Conservation (phyloP, 2,797 vertebrate genomes). For the Meriones psammophilus region DNA sequence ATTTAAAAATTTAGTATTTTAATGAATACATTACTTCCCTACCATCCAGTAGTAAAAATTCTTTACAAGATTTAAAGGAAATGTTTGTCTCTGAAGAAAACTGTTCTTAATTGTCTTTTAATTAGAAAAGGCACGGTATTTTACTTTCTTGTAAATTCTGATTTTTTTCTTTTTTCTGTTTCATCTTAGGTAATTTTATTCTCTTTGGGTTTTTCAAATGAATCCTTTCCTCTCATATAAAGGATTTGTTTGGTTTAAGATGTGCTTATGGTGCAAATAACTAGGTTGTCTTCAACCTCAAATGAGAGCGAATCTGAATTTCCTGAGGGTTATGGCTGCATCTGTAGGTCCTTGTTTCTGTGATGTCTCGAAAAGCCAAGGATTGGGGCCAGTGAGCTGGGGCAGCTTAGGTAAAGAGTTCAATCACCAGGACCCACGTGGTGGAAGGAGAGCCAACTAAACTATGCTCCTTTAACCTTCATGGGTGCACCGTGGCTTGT, state of each 20-base stretch:
- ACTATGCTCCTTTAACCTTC: background rate
- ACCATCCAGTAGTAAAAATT: background rate
- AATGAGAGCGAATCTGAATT: constrained; percentile 26
- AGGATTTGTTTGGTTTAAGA: background rate
- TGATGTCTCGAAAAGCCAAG: background rate
- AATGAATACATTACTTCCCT: background rate
- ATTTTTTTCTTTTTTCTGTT: constrained; percentile 37
- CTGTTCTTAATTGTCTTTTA: constrained; percentile 49
- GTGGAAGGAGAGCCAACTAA: background rate
- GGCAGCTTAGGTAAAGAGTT: background rate
- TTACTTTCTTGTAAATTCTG: constrained; percentile 35
- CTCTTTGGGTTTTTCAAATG: constrained; percentile 50
- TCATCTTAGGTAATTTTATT: constrained; percentile 46
- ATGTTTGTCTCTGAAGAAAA: constrained; percentile 33
- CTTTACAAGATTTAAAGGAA: constrained; percentile 41
- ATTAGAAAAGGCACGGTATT: constrained; percentile 51
- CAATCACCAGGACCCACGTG: background rate
- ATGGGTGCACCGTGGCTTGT: background rate
- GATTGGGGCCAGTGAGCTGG: background rate
- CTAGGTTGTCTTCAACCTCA: background rate
- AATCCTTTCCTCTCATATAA: constrained; percentile 38
- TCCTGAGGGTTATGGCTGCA: constrained; percentile 13
- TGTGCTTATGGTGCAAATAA: constrained; percentile 32
- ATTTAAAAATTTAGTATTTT: constrained; percentile 47
- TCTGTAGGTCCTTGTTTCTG: constrained; percentile 19